Evolutionary conservation across 2,797 vertebrate species (phyloP), one percentile per base, ranked within the genome.

Genomic region (Sebastes hubbsi): DNA sequence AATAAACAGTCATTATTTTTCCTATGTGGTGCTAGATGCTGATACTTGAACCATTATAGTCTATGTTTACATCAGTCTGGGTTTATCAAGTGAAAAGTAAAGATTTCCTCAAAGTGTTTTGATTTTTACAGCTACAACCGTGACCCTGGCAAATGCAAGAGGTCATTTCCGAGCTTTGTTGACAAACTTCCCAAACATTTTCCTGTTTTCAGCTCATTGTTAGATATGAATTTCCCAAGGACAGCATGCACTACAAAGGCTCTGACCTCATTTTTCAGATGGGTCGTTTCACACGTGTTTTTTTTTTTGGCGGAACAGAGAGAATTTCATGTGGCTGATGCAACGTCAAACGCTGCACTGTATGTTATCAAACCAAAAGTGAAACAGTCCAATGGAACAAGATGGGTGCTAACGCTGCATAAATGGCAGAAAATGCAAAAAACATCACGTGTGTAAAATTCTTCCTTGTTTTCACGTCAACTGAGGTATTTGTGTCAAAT

Each of bases 121-220:
- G 73, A 69, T 83, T 90, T 61, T 61, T 18, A 30, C 55, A 49
- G 72, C 76, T 83, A 72, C 66, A 68, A 73, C 77, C 18, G 24
- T 11, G 83, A 87, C 88, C 82, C 78, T 62, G 77, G 71, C 79
- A 81, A 82, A 34, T 18, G 46, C 72, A 56, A 78, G 60, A 80
- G 90, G 87, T 87, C 75, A 83, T 78, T 94, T 95, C 93, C 91
- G 91, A 90, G 89, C 93, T 95, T 94, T 94, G 92, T 94, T 90
- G 89, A 93, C 89, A 93, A 93, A 91, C 91, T 85, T 93, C 90
- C 87, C 61, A 55, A 81, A 25, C 24, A 7, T 60, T 78, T 91
- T 95, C 94, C 93, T 92, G 92, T 92, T 93, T 93, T 90, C 81
- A 78, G 78, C 73, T 88, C 87, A 77, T 85, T 88, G 88, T 88